phyloP scores from a whole-genome alignment of 2,113 vertebrate species.

The Eclectus roratus region DNA sequence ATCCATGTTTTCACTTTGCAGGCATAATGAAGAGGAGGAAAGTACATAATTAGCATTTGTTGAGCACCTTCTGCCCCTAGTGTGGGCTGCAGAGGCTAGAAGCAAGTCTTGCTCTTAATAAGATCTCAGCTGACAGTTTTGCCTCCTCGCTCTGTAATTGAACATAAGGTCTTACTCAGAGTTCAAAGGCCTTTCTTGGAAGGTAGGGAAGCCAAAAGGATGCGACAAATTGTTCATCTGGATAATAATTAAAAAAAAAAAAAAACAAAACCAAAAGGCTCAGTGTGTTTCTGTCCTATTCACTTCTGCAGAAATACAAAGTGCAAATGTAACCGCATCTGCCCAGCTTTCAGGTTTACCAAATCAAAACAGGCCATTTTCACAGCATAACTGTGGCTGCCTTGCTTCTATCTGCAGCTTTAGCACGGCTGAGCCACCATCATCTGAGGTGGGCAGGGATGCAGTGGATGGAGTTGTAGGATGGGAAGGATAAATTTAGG shows the following conservation, averaged over 20 bases:
- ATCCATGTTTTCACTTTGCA: background rate
- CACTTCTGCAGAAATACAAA: background rate
- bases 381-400: background rate
- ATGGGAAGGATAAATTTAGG: background rate
- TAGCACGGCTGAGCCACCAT: background rate
- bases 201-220: background rate
- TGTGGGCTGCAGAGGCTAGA: background rate
- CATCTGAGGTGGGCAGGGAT: background rate
- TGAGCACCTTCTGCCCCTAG: background rate
- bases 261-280: background rate
- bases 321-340: background rate
- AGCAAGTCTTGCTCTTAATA: background rate
- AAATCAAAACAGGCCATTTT: background rate
- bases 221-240: background rate
- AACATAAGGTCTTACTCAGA: background rate
- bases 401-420: background rate
- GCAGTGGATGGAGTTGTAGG: background rate
- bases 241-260: background rate
- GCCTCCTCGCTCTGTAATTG: background rate
- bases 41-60: background rate
- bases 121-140: background rate
- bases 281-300: accelerated
- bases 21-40: background rate
- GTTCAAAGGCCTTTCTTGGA: background rate
- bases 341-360: background rate